Conservation (phyloP, 2,113 vertebrate species). For the Sigmodon hispidus region DNA sequence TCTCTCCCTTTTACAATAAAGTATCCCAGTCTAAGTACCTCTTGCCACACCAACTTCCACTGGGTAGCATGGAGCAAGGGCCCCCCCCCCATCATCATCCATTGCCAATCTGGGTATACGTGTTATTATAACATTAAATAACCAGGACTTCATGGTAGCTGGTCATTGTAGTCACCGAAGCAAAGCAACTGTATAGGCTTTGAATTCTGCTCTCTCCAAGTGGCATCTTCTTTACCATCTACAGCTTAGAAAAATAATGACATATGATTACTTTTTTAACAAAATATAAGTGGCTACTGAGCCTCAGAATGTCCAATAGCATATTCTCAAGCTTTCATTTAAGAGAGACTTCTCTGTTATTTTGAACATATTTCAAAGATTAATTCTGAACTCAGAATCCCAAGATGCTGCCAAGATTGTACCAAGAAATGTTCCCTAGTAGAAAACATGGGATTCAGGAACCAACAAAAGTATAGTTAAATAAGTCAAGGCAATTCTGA, state of each 20-base stretch:
- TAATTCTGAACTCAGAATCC: conserved; percentile 39
- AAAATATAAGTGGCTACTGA: conserved; percentile 10
- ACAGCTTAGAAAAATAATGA: conserved; percentile 34
- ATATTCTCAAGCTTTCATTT: conserved; percentile 38
- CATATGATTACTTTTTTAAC: too few species aligned
- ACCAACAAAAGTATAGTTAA: not conserved
- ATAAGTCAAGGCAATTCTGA: conserved; percentile 1
- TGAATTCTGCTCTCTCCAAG: not conserved
- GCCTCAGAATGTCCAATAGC: not conserved
- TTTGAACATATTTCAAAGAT: conserved; percentile 41
- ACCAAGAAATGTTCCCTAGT: not conserved
- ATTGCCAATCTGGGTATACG: too few species aligned
- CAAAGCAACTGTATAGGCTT: not conserved
- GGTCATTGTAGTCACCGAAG: not conserved
- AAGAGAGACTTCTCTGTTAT: conserved; percentile 45
- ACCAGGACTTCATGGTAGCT: not conserved
- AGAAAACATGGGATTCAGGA: not conserved
- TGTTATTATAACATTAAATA: too few species aligned
- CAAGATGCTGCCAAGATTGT: conserved; percentile 48
- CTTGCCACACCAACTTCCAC: too few species aligned
- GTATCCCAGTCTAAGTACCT: too few species aligned
- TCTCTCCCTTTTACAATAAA: too few species aligned
- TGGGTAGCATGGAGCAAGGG: too few species aligned
- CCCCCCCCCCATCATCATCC: too few species aligned
- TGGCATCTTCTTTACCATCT: not conserved